Evolutionary conservation across 2,113 vertebrate genomes (phyloP), one percentile per base, ranked within the genome.

Genomic region (Epinephelus fuscoguttatus): DNA sequence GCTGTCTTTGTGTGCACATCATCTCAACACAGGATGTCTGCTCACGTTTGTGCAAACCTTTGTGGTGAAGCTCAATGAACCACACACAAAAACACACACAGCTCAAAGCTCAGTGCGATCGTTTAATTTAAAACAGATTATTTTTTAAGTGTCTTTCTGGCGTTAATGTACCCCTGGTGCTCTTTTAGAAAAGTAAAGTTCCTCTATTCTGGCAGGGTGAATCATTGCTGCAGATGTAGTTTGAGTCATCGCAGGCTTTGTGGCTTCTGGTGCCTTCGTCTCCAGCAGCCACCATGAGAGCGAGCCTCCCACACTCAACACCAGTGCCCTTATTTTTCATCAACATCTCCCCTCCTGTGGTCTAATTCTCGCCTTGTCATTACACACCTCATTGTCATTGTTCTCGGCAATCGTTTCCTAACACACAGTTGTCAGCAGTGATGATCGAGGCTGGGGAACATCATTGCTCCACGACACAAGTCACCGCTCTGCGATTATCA

Each of bases 241-340:
- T 88, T 90, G 90, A 92, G 84, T 93, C 88, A 91, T 71, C 79
- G 17, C 42, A 25, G 53, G 37, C 40, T 74, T n/a, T 88, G 89
- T 61, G 85, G 87, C 81, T 86, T 84, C 23, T 74, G 63, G 50
- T 81, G n/a, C 40, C 27, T 81, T 79, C 6, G 60, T 80, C 74
- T 70, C 6, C 74, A 77, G 76, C 70, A 81, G 86, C 73, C 69
- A 56, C 27, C 49, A n/a, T 42, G 33, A 85, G 57, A 21, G 42
- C 30, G 11, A 84, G 69, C 81, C 91, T 87, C 89, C 91, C 74
- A 92, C 87, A 25, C 89, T 75, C 17, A 2, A 88, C 86, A 85
- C 75, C 75, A 78, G 74, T 55, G 77, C 70, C 74, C 81, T 82
- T 74, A 66, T 89, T 92, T 93, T 89, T 88, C 90, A 82, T 63